A percentile compares a stretch with the other conserved stretches of the same genome.
These are phyloP conservation scores for Dastarcus helophoroides DNA, from an alignment of 2,888 invertebrate species.

Conservation along the genomic window DNA sequence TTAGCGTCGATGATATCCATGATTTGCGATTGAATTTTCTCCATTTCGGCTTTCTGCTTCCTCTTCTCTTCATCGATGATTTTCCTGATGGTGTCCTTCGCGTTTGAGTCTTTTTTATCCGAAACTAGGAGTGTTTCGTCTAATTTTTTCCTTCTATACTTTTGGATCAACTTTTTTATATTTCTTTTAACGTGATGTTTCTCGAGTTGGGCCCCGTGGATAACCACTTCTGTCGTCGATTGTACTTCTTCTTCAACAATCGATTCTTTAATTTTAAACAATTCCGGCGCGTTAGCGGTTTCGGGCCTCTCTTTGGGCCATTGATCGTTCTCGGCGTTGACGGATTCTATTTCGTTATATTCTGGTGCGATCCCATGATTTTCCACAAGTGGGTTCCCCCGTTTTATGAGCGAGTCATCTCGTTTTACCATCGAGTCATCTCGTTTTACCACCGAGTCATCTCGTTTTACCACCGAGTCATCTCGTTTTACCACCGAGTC, in stretches of 20 bases:
- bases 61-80: constrained; percentile 35
- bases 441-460: no score
- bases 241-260: constrained; percentile 9
- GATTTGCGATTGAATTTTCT: constrained; percentile 38
- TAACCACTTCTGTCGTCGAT: constrained; percentile 6
- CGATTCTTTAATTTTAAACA: constrained; percentile 9
- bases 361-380: no score
- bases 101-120: constrained; percentile 12
- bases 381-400: no score
- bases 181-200: constrained; percentile 16
- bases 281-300: constrained; percentile 7
- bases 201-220: constrained; percentile 7
- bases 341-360: background rate
- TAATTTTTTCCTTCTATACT: constrained; percentile 20
- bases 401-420: no score
- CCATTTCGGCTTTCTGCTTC: constrained; percentile 37
- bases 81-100: constrained; percentile 25
- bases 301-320: constrained; percentile 1
- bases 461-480: no score
- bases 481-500: no score
- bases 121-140: constrained; percentile 13
- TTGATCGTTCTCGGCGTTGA: background rate
- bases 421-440: no score
- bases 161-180: constrained; percentile 23
- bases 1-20: constrained; percentile 39